Conservation (phyloP, 2,113 vertebrate species). For the Spea bombifrons region DNA sequence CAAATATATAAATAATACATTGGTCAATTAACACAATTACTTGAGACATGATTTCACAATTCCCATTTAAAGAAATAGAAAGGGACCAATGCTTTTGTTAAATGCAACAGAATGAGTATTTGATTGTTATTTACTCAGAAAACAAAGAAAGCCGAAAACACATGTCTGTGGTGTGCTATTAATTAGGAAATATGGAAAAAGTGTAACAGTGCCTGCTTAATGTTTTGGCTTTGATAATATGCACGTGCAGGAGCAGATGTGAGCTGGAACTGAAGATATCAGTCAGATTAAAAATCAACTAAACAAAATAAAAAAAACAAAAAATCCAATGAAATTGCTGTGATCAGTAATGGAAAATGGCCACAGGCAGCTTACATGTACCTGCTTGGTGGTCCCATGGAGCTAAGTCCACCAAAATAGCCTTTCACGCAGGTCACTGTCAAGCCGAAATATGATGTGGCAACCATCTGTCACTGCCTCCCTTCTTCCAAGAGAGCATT, state of each 20-base stretch:
- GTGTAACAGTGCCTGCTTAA: conserved; percentile 21
- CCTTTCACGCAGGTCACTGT: no score
- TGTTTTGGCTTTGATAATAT: conserved; percentile 23
- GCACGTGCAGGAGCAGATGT: conserved; percentile 23
- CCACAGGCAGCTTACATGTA: no score
- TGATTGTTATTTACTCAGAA: background rate
- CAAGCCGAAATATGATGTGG: no score
- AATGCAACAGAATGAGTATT: background rate
- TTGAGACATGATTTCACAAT: background rate
- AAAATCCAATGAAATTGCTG: no score
- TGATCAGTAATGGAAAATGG: background rate
- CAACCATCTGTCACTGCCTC: no score
- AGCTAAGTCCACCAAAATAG: no score
- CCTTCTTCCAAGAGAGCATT: no score
- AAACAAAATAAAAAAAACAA: no score
- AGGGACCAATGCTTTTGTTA: background rate
- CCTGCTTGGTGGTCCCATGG: no score
- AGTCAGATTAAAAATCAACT: no score
- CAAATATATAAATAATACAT: no score
- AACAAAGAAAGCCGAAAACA: conserved; percentile 14
- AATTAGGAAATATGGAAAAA: conserved; percentile 18
- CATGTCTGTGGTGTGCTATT: conserved; percentile 8
- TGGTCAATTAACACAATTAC: no score
- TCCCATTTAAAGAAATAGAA: background rate
- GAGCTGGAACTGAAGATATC: background rate